Evolutionary conservation across 2,888 invertebrate species (phyloP), one percentile per base, ranked within the genome.

Genomic region (Drosophila rellima): DNA sequence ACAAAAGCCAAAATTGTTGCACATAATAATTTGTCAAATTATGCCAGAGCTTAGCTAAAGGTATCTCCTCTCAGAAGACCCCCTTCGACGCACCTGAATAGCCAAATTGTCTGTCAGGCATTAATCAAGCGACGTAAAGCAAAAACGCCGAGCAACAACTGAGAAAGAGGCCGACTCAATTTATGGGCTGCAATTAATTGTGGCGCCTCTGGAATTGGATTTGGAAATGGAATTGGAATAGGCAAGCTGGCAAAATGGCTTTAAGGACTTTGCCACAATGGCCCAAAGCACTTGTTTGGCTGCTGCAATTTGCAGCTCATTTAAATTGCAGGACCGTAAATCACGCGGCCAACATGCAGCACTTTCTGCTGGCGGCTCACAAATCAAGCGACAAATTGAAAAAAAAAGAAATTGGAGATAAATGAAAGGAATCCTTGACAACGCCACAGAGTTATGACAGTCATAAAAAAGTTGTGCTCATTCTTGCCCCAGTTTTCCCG

Each of bases 251-350:
- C 2, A 31, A 13, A 29, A 20, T 20, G 50, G 54, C 59, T 61
- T 81, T 82, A 73, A 80, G 63, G 60, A 52, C 44, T 63, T 39
- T 35, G 57, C 48, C 13, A 29, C 11, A 15, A 20, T 31, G 50
- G 50, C 35, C 42, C 42, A 33, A 55, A 44, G 44, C 15, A 45
- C 47, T 54, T 35, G 48, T 45, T 48, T 23, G 44, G 37, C 54
- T 69, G 77, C 54, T 69, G 77, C 82, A 74, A 80, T 83, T 79
- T 64, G 70, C 85, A 77, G 80, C 82, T 79, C 77, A 81, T 83
- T 83, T 80, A 62, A 80, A 70, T 80, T 80, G 82, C 78, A 76
- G 54, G 35, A 60, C 62, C 78, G 72, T 80, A 72, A 75, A 80
- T 77, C 73, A 80, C 31, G 39, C 55, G 15, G 15, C n/a, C 57